A percentile compares a stretch with the other conserved stretches of the same genome.
These are phyloP conservation scores for Archips crataeganus DNA, from an alignment of 2,888 invertebrate species.

Conservation along the genomic window DNA sequence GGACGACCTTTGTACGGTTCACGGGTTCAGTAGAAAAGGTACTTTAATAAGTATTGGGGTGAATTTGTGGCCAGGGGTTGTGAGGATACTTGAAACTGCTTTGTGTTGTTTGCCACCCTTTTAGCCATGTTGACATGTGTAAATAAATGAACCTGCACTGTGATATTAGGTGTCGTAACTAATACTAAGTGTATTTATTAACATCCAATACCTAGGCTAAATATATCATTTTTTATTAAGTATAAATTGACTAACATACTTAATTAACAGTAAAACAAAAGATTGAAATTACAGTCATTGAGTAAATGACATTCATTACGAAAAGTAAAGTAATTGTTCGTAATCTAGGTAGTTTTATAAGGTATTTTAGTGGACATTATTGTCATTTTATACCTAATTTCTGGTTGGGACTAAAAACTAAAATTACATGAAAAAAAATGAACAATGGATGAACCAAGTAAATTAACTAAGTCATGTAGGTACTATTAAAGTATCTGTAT, in stretches of 20 bases:
- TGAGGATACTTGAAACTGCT: constrained; percentile 45
- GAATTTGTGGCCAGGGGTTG: constrained; percentile 52
- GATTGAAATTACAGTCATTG: not conserved
- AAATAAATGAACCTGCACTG: not conserved
- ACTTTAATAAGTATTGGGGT: constrained; percentile 42
- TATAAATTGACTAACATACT: too few relatives aligned
- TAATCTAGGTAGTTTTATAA: not conserved
- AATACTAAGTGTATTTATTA: not conserved
- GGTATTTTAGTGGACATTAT: not conserved
- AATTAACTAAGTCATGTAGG: too few relatives aligned
- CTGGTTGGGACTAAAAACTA: not conserved
- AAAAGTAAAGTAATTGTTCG: not conserved
- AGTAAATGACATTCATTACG: not conserved
- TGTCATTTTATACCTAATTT: not conserved
- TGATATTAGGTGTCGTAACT: not conserved
- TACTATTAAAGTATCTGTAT: not conserved
- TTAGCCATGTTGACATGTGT: constrained; percentile 49
- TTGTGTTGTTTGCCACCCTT: constrained; percentile 55
- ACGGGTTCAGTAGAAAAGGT: constrained; percentile 13
- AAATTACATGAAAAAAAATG: not conserved
- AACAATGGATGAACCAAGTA: not conserved
- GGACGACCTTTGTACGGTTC: constrained; percentile 43
- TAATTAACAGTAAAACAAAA: not conserved
- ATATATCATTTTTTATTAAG: not conserved
- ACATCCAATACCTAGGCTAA: not conserved